phyloP scores from a whole-genome alignment of 2,113 vertebrate genomes.

The Budorcas taxicolor region DNA sequence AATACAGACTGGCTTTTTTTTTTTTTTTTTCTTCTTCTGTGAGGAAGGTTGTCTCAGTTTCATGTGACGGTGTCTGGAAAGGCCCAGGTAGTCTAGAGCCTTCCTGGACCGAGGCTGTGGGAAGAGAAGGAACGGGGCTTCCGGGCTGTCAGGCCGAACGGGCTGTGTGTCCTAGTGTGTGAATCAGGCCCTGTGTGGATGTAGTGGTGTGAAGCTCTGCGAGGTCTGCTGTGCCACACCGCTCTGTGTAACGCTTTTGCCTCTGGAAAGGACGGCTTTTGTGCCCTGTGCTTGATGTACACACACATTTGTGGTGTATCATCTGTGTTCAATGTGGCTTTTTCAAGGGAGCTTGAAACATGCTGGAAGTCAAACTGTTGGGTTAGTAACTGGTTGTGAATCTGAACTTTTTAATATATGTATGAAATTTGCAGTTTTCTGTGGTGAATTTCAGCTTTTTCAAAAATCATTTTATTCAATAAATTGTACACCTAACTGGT shows the following conservation, averaged over 20 bases:
- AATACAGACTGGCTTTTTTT: not conserved
- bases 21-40: not conserved
- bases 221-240: conserved; percentile 62
- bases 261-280: conserved; percentile 71
- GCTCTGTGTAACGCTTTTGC: conserved; percentile 74
- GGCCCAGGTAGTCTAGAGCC: not conserved
- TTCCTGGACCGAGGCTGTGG: conserved; percentile 54
- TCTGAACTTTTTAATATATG: not conserved
- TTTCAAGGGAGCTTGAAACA: conserved; percentile 23
- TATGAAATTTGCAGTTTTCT: conserved; percentile 59
- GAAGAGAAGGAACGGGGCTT: conserved; percentile 41
- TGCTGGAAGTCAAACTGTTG: not conserved
- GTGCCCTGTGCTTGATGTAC: conserved; percentile 71
- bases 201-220: conserved; percentile 62
- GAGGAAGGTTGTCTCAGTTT: not conserved
- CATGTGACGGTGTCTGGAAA: not conserved
- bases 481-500: conserved; percentile 25
- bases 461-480: not conserved
- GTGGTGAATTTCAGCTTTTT: conserved; percentile 19
- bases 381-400: not conserved
- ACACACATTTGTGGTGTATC: conserved; percentile 47
- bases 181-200: conserved; percentile 78
- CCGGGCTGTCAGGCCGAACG: not conserved
- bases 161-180: conserved; percentile 73
- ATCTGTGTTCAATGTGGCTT: conserved; percentile 47